Evolutionary conservation across 1,140 invertebrate species (phyloP).

Genomic region (Drosophila insularis): DNA sequence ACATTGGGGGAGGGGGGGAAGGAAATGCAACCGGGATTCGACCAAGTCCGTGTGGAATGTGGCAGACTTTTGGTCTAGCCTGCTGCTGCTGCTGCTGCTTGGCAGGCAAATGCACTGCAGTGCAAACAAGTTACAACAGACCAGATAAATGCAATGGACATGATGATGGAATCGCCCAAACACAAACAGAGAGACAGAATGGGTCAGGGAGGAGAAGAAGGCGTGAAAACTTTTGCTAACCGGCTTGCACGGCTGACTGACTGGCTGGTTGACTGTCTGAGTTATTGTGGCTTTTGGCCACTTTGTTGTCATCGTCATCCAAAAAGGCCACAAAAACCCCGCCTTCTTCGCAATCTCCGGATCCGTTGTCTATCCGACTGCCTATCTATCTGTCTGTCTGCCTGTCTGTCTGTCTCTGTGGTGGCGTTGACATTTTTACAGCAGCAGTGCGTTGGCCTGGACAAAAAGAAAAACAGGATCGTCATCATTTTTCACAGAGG

Average conservation of each 20-base stretch:
- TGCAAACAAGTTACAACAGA: constrained; percentile 55
- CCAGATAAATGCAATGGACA: constrained; percentile 48
- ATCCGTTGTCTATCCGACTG: not conserved
- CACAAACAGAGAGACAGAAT: constrained; percentile 9
- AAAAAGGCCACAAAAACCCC: not conserved
- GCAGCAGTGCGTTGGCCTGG: constrained; percentile 63
- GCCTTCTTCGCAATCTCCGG: not conserved
- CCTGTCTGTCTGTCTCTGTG: constrained; percentile 25
- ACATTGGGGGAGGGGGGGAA: not conserved
- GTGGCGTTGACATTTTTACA: constrained; percentile 64
- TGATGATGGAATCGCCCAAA: constrained; percentile 50
- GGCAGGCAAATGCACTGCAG: constrained; percentile 44
- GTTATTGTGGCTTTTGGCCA: constrained; percentile 72
- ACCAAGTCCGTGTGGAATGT: constrained; percentile 11
- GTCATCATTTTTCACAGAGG: constrained; percentile 17
- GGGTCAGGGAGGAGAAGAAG: not conserved
- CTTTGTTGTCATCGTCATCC: constrained; percentile 7
- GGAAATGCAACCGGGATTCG: not conserved
- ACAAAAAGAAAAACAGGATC: constrained; percentile 32
- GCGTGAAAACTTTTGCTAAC: constrained; percentile 40
- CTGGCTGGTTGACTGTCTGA: constrained; percentile 54
- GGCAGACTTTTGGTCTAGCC: constrained; percentile 22
- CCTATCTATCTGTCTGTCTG: constrained; percentile 10
- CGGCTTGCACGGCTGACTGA: constrained; percentile 12
- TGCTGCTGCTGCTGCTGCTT: constrained; percentile 1